A percentile compares a stretch with the other conserved stretches of the same genome.
phyloP scores from a whole-genome alignment of 92 coral and sea anemone species.

The Heteractis magnifica region DNA sequence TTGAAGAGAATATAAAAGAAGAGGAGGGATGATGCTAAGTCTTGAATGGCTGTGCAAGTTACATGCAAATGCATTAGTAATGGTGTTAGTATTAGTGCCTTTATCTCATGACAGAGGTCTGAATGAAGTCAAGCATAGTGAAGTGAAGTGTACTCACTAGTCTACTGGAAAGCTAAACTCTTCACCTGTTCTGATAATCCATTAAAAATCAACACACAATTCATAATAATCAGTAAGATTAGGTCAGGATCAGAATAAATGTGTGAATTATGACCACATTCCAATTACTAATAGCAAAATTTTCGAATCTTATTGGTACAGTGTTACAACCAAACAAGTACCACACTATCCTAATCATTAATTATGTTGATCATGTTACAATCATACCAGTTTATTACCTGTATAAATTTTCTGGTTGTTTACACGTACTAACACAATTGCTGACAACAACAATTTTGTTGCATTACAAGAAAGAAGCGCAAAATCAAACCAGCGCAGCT shows the following conservation, averaged over 20 bases:
- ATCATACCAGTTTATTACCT: background rate
- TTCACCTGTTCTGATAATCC: slow-evolving; percentile 6
- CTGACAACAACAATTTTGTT: background rate
- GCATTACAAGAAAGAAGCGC: background rate
- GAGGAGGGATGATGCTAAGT: slow-evolving; percentile 8
- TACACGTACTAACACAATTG: background rate
- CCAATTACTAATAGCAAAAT: background rate
- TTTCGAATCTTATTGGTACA: background rate
- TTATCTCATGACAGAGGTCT: slow-evolving; percentile 7
- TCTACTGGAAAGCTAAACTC: background rate
- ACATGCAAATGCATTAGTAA: slow-evolving; percentile 4
- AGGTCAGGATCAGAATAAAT: background rate
- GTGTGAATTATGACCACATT: background rate
- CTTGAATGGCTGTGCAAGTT: background rate
- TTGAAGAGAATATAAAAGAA: slow-evolving; percentile 2
- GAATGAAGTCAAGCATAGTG: background rate
- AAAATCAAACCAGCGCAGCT: background rate
- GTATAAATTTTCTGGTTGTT: background rate
- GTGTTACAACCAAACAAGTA: background rate
- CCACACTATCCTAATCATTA: background rate
- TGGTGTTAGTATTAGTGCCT: background rate
- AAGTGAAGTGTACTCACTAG: background rate
- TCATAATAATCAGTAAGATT: background rate
- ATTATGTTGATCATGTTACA: background rate
- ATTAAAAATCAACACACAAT: background rate